phyloP scores from a whole-genome alignment of 2,888 invertebrate species.

The Synanthedon tipuliformis region DNA sequence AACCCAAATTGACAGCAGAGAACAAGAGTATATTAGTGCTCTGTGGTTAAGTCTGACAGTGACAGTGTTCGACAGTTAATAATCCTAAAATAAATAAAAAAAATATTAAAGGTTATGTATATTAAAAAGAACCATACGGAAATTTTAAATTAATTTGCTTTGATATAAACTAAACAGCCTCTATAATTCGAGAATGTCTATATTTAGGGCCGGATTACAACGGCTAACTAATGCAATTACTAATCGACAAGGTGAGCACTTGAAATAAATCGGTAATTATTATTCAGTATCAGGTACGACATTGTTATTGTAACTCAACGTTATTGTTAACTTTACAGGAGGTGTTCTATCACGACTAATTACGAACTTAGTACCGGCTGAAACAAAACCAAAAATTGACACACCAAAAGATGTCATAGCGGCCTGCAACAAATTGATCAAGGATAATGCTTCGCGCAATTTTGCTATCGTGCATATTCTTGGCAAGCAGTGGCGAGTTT shows the following conservation, averaged over 20 bases:
- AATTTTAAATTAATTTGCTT: too few species aligned
- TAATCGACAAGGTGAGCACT: constrained; percentile 28
- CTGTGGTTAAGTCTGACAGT: too few species aligned
- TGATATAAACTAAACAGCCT: too few species aligned
- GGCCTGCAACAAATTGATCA: constrained; percentile 74
- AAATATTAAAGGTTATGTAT: too few species aligned
- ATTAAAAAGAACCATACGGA: too few species aligned
- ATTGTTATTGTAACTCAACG: neutral
- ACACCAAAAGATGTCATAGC: constrained; percentile 66
- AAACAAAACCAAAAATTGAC: constrained; percentile 26
- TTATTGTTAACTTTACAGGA: constrained; percentile 25
- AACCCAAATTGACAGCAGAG: too few species aligned
- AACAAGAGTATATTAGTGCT: too few species aligned
- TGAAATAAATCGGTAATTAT: too few species aligned
- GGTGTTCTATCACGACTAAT: constrained; percentile 47
- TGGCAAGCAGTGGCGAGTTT: constrained; percentile 88
- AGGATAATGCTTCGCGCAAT: constrained; percentile 70
- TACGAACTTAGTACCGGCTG: constrained; percentile 29
- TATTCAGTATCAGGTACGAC: too few species aligned
- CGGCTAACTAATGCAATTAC: constrained; percentile 33
- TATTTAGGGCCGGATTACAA: constrained; percentile 45
- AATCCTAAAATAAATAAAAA: too few species aligned
- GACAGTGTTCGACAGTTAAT: too few species aligned
- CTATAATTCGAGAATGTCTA: constrained; percentile 21
- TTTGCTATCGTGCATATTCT: constrained; percentile 86